Evolutionary conservation across 1,140 invertebrate species (phyloP).

Genomic region (Cataglyphis hispanica): DNA sequence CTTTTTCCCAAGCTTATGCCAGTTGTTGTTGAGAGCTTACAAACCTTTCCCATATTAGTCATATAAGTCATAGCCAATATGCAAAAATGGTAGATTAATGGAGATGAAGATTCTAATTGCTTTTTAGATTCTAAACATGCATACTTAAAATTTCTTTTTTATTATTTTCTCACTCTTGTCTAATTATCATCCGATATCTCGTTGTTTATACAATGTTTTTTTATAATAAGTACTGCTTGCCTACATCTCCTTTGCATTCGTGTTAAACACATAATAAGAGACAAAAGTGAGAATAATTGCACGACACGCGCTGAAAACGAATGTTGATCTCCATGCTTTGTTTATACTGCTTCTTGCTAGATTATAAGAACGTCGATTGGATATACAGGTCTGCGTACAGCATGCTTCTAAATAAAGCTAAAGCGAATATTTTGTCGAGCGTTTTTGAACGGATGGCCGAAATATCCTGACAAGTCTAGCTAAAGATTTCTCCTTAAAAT

Average conservation of each 20-base stretch:
- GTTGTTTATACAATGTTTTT: neutral
- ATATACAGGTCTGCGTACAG: neutral
- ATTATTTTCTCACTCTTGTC: neutral
- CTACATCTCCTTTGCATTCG: too few species aligned
- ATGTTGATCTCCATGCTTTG: constrained; percentile 16
- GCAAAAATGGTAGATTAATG: neutral
- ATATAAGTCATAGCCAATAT: neutral
- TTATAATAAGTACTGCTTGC: too few species aligned
- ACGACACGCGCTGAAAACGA: neutral
- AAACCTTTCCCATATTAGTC: neutral
- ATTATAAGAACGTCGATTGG: constrained; percentile 20
- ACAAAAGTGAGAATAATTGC: too few species aligned
- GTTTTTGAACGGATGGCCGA: neutral
- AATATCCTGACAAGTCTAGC: neutral
- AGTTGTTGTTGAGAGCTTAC: neutral
- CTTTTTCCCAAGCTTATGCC: constrained; percentile 38
- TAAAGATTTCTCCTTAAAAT: neutral
- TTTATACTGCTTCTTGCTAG: constrained; percentile 14
- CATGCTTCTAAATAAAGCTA: neutral
- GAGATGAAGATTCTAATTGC: neutral
- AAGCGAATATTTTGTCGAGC: neutral
- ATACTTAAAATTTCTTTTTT: neutral
- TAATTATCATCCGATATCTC: neutral
- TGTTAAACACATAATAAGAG: too few species aligned
- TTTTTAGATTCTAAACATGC: neutral